Conservation (phyloP, 1,140 invertebrate genomes). For the Sycobia sp. region DNA sequence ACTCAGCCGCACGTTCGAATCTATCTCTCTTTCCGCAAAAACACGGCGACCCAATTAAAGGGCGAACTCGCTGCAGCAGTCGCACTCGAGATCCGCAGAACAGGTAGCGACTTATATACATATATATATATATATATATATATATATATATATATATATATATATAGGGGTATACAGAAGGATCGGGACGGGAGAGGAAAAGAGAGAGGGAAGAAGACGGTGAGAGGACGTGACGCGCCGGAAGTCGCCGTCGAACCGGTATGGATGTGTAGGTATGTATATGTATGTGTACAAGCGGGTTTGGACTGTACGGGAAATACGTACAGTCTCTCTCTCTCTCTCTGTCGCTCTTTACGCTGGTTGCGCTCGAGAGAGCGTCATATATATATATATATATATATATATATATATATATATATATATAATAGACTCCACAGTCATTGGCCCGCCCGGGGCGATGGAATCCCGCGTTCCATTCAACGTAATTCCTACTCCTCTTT, state of each 20-base stretch:
- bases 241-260: too few relatives aligned
- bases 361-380: background rate
- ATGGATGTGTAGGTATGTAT: too few relatives aligned
- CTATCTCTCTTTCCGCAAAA: too few relatives aligned
- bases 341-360: too few relatives aligned
- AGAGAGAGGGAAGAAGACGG: background rate
- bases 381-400: too few relatives aligned
- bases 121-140: too few relatives aligned
- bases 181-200: background rate
- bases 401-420: too few relatives aligned
- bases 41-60: slow-evolving; percentile 28
- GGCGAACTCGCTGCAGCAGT: background rate
- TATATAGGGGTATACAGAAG: too few relatives aligned
- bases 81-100: background rate
- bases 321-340: too few relatives aligned
- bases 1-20: background rate
- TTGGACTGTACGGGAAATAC: slow-evolving; percentile 26
- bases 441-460: slow-evolving; percentile 29
- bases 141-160: too few relatives aligned
- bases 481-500: slow-evolving; percentile 8
- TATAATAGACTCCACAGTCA: slow-evolving; percentile 20
- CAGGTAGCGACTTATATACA: too few relatives aligned
- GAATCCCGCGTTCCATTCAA: slow-evolving; percentile 35
- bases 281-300: too few relatives aligned
- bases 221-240: slow-evolving; percentile 16